These are phyloP conservation scores for Petroica traversi DNA, from an alignment of 2,113 vertebrate species.

Conservation along the genomic window DNA sequence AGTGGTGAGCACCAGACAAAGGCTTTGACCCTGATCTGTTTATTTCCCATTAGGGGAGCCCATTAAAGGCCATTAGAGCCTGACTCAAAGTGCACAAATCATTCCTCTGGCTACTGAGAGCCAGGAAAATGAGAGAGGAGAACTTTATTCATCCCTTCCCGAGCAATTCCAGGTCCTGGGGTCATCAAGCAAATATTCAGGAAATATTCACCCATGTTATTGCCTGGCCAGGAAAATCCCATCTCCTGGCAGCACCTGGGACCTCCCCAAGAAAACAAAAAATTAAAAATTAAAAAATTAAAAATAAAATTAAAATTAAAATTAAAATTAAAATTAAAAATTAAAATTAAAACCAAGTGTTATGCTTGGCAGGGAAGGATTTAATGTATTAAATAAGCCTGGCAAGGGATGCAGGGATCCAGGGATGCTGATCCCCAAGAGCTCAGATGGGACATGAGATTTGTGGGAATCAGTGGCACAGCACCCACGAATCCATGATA, in stretches of 20 bases:
- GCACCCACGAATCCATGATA: neutral
- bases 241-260: neutral
- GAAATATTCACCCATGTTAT: neutral
- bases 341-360: neutral
- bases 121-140: neutral
- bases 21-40: neutral
- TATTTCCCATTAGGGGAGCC: neutral
- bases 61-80: neutral
- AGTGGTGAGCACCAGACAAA: neutral
- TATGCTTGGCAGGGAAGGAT: neutral
- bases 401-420: neutral
- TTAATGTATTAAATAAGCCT: neutral
- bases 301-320: neutral
- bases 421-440: neutral
- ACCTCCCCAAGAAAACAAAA: neutral
- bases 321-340: neutral
- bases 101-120: neutral
- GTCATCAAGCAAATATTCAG: fast-evolving
- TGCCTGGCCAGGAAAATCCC: neutral
- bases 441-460: neutral
- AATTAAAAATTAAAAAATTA: neutral
- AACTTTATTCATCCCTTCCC: neutral
- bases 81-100: neutral
- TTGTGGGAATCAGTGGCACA: neutral
- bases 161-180: neutral